These are phyloP conservation scores for Leptoteleia sp. DNA, from an alignment of 1,140 invertebrate genomes.

Conservation along the genomic window DNA sequence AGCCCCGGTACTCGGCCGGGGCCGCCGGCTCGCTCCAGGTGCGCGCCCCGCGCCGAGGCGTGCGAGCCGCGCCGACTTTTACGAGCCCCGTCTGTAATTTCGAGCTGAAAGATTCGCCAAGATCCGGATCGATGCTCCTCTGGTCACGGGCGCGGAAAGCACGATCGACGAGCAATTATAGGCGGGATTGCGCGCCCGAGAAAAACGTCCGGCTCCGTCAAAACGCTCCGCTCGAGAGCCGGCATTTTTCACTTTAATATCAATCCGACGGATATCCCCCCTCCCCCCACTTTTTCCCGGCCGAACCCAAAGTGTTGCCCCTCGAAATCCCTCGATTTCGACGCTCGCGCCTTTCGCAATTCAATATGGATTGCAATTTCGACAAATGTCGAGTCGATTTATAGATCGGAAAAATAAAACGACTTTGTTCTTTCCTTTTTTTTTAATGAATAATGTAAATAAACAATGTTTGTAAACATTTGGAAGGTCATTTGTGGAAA, in stretches of 20 bases:
- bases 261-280: constrained; percentile 1
- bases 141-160: constrained; percentile 57
- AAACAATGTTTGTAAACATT: too few species aligned
- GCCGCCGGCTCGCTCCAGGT: constrained; percentile 42
- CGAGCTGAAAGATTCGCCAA: constrained; percentile 72
- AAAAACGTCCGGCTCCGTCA: constrained; percentile 28
- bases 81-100: constrained; percentile 72
- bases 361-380: too few species aligned
- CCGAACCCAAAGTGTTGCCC: too few species aligned
- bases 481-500: too few species aligned
- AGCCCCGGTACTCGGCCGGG: constrained; percentile 15
- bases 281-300: too few species aligned
- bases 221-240: constrained; percentile 1
- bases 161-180: constrained; percentile 56
- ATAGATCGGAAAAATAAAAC: too few species aligned
- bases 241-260: constrained; percentile 1
- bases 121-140: constrained; percentile 74
- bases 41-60: constrained; percentile 48
- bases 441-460: too few species aligned
- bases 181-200: constrained; percentile 19
- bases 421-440: too few species aligned
- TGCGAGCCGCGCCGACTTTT: constrained; percentile 60
- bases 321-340: too few species aligned
- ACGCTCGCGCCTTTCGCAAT: too few species aligned
- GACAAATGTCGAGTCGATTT: too few species aligned